Evolutionary conservation across 1,140 invertebrate species (phyloP).

Genomic region (Steinernema khuongi): DNA sequence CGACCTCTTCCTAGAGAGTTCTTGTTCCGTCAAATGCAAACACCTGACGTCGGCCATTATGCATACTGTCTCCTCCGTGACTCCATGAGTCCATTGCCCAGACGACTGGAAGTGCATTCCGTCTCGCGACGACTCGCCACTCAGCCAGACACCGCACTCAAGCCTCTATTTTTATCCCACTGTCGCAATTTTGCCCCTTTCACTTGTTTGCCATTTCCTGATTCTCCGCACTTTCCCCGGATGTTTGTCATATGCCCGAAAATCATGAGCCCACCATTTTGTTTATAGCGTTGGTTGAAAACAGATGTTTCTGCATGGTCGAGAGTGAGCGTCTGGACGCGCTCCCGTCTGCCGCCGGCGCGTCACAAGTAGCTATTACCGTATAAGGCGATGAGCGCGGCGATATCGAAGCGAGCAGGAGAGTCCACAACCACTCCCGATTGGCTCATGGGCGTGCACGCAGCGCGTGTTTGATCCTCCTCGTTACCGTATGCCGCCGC

Average conservation of each 20-base stretch:
- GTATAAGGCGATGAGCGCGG: not conserved
- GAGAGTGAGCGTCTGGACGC: no score
- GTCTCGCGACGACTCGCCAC: not conserved
- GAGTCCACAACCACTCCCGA: not conserved
- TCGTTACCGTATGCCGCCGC: not conserved
- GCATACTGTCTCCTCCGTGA: not conserved
- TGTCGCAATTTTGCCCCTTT: no score
- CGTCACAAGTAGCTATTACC: no score
- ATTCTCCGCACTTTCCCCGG: not conserved
- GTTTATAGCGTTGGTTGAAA: no score
- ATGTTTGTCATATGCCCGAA: not conserved
- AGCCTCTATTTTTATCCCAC: no score
- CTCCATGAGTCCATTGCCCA: not conserved
- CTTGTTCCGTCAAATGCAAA: slow-evolving; percentile 16
- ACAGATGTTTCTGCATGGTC: no score
- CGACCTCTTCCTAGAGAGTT: not conserved
- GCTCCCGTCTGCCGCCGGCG: no score
- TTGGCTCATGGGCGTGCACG: slow-evolving; percentile 14
- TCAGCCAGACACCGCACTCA: not conserved
- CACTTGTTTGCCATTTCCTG: not conserved
- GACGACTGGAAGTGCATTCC: not conserved
- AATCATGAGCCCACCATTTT: not conserved
- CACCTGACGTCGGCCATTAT: slow-evolving; percentile 1
- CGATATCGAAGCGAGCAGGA: no score
- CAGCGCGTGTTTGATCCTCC: not conserved